Base-by-base conservation (phyloP, 2,888 invertebrate species). In the Drosophila villosipedis region DNA sequence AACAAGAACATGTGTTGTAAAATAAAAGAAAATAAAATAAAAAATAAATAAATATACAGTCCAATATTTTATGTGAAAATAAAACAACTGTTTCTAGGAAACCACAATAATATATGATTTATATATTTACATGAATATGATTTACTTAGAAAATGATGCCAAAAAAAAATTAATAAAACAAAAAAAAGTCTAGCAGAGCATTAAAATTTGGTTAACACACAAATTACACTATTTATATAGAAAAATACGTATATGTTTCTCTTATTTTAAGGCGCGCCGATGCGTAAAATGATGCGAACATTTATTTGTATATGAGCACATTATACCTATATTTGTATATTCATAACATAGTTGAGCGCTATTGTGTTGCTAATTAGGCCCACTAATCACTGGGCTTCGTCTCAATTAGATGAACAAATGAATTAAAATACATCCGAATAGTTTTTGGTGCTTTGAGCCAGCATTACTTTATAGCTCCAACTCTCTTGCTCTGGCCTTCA, bases 351-450 rank as follows among this genome's bases (percentile, higher is more conserved):
- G 61, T 65, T 54, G 37, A 63, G 55, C 31, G 61, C 68, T 35
- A 84, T 82, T 77, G 82, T 84, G 47, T 53, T 41, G 68, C 78
- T 87, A 81, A 84, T 78, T 71, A 58, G 53, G 19, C 33, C 39
- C 55, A 37, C 41, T 58, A 68, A 68, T 68, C 58, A 43, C 28
- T 33, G 10, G n/a, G 9, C n/a, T 47, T 16, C 47, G 25, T 2
- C 16, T 22, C 4, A n/a, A 14, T 6, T 37, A 4, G 4, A 6
- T 39, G 19, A 16, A 43, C 16, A 58, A 43, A 43, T 31, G 9
- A 41, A 14, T 41, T 47, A 1, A 25, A 31, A 9, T 37, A 19
- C 16, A 35, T 12, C 5, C 12, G 16, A 25, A 28, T 37, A 4
- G 25, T 6, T n/a, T 28, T 28, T 19, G 14, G 12, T 9, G 14